Conservation (phyloP, 35 echinoderm and acorn worm genomes). For the Holothuria glaberrima region DNA sequence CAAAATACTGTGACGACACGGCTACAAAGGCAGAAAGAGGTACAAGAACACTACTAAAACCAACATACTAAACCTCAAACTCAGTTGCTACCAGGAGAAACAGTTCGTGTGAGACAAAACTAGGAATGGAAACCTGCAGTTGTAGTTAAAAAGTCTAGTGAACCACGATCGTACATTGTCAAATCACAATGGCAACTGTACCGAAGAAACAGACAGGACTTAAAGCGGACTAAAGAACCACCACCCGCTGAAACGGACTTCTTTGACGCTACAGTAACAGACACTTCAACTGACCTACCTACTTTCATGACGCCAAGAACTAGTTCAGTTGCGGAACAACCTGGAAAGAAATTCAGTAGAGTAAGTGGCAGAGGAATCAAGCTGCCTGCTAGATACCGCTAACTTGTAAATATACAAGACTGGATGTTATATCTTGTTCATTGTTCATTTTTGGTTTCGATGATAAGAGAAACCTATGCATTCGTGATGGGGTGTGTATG, state of each 20-base stretch:
- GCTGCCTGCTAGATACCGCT: too few relatives aligned
- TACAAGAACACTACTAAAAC: slow-evolving; percentile 8
- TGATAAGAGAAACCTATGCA: too few relatives aligned
- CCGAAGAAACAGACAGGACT: neutral
- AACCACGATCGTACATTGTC: neutral
- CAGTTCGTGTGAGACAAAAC: neutral
- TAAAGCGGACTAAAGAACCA: neutral
- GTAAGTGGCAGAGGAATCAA: too few relatives aligned
- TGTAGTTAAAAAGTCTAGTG: neutral
- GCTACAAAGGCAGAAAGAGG: neutral
- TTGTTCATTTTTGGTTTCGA: too few relatives aligned
- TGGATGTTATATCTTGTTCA: too few relatives aligned
- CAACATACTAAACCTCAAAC: neutral
- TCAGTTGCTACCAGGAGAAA: neutral
- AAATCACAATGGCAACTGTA: neutral
- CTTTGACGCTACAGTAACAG: neutral
- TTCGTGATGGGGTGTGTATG: too few relatives aligned
- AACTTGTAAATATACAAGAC: too few relatives aligned
- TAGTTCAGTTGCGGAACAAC: neutral
- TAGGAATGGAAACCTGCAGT: neutral
- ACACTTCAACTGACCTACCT: neutral
- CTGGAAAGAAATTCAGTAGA: neutral
- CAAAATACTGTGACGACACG: neutral
- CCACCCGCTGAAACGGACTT: neutral
- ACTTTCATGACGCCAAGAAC: neutral